phyloP scores from a whole-genome alignment of 2,113 vertebrate species.

The Lontra canadensis region DNA sequence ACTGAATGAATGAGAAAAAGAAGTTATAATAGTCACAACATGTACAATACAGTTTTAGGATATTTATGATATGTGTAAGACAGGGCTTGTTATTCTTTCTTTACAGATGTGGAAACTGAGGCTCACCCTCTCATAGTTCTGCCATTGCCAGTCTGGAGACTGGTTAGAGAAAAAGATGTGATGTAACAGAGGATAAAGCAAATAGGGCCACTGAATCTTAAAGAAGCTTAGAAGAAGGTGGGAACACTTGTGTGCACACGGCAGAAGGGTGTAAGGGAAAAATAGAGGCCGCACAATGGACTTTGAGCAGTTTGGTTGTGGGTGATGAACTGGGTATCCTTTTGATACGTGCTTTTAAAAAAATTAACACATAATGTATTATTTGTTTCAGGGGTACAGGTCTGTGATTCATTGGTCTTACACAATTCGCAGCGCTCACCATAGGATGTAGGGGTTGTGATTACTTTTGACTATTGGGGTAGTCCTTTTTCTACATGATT shows the following conservation, averaged over 20 bases:
- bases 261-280: no score
- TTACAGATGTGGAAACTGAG: not conserved
- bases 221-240: not conserved
- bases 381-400: no score
- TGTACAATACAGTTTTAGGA: not conserved
- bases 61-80: not conserved
- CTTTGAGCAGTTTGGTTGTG: not conserved
- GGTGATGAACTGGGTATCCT: not conserved
- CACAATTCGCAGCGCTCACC: no score
- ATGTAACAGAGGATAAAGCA: not conserved
- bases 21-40: not conserved
- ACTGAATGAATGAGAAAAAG: not conserved
- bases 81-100: not conserved
- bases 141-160: not conserved
- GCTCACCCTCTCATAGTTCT: not conserved
- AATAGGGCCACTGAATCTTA: not conserved
- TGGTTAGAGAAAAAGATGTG: not conserved
- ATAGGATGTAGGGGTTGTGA: not conserved
- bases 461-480: not conserved
- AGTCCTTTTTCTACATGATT: not conserved
- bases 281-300: accelerated
- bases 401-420: no score
- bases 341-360: not conserved
- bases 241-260: not conserved
- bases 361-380: no score